phyloP scores from a whole-genome alignment of 2,797 vertebrate genomes.

The Artibeus jamaicensis region DNA sequence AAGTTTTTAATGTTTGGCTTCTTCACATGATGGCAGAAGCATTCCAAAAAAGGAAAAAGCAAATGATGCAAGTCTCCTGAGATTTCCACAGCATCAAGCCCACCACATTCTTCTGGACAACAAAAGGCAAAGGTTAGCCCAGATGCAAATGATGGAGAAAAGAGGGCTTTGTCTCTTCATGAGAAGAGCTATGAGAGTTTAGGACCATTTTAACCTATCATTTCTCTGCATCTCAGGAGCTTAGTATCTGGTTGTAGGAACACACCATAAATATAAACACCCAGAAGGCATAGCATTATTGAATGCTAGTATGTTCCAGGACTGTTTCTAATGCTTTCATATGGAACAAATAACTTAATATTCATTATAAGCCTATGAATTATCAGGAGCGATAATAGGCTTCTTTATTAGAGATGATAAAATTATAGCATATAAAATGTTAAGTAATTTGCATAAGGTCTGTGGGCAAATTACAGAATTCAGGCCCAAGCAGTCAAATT shows the following conservation, averaged over 20 bases:
- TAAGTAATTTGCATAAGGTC: not conserved
- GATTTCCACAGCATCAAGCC: not conserved
- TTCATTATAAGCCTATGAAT: not conserved
- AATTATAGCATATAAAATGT: not conserved
- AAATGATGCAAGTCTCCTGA: not conserved
- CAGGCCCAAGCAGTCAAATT: not conserved
- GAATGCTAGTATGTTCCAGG: not conserved
- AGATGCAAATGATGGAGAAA: not conserved
- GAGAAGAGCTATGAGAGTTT: not conserved
- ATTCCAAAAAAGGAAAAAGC: not conserved
- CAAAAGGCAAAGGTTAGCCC: not conserved
- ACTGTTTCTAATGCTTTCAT: not conserved
- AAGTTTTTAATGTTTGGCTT: not conserved
- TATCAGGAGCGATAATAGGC: not conserved
- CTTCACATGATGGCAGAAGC: not conserved
- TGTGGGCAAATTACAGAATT: not conserved
- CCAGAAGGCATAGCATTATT: not conserved
- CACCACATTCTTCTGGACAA: not conserved
- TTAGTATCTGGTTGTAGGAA: not conserved
- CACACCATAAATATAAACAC: not conserved
- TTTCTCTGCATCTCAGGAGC: not conserved
- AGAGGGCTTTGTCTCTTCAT: not conserved
- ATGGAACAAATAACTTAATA: not conserved
- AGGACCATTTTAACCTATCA: not conserved
- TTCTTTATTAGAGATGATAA: not conserved